phyloP scores from a whole-genome alignment of 2,113 vertebrate genomes.

The Ascaphus truei region DNA sequence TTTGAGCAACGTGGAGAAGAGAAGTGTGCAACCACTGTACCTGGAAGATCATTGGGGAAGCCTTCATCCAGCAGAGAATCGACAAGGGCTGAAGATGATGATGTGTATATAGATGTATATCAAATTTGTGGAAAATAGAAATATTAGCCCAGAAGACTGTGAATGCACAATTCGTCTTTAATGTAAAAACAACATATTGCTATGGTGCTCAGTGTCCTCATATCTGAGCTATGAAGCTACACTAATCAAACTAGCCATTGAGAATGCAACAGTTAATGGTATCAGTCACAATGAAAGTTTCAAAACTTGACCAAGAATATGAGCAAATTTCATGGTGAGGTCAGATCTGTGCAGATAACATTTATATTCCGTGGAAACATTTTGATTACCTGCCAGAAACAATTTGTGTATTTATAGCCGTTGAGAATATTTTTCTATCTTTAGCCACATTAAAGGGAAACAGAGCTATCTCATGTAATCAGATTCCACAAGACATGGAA shows the following conservation, averaged over 20 bases:
- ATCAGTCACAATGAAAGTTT: slow-evolving; percentile 24
- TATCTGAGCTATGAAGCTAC: no score
- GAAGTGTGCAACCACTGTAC: no score
- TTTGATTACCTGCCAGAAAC: slow-evolving; percentile 36
- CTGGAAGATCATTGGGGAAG: no score
- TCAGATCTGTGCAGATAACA: slow-evolving; percentile 5
- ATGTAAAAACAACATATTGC: neutral
- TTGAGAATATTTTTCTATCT: slow-evolving; percentile 28
- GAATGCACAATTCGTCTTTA: neutral
- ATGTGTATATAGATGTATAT: neutral
- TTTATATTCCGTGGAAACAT: slow-evolving; percentile 18
- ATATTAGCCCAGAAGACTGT: neutral
- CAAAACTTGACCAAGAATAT: neutral
- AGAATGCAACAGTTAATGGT: slow-evolving; percentile 5
- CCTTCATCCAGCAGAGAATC: neutral
- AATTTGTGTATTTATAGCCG: slow-evolving; percentile 34
- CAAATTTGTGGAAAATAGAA: neutral
- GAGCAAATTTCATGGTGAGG: slow-evolving; percentile 2
- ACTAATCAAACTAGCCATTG: neutral
- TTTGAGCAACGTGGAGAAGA: no score
- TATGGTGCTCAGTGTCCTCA: neutral
- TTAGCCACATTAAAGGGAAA: slow-evolving; percentile 31
- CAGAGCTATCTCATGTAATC: slow-evolving; percentile 30
- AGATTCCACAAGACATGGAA: slow-evolving; percentile 23
- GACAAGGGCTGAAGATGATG: neutral